Evolutionary conservation across 2,888 invertebrate species (phyloP).

Genomic region (Tiliacea aurago): DNA sequence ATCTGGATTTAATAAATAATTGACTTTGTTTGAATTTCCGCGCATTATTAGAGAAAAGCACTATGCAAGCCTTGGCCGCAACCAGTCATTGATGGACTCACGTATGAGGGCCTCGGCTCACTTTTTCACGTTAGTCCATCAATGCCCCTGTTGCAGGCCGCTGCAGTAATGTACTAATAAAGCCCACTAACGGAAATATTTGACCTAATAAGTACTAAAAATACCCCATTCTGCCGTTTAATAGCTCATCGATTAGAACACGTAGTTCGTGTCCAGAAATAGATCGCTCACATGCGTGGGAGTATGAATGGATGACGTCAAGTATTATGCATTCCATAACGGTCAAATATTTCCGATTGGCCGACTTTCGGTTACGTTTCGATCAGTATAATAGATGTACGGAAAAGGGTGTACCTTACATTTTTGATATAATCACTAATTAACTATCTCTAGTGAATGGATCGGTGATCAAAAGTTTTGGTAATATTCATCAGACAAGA

Average conservation of each 20-base stretch:
- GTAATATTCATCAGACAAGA: neutral
- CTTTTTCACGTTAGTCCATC: too few species aligned
- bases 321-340: conserved; percentile 38
- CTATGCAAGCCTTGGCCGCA: too few species aligned
- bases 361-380: neutral
- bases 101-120: too few species aligned
- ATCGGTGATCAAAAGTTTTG: neutral
- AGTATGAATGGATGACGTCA: conserved; percentile 45
- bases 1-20: too few species aligned
- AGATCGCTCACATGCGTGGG: conserved; percentile 36
- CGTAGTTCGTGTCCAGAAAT: conserved; percentile 29
- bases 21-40: too few species aligned
- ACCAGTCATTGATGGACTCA: too few species aligned
- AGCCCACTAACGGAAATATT: neutral
- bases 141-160: too few species aligned
- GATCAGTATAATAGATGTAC: neutral
- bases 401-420: neutral
- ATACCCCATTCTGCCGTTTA: neutral
- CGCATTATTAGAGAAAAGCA: too few species aligned
- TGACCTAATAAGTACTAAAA: neutral
- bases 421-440: neutral
- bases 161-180: too few species aligned
- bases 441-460: neutral
- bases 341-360: conserved; percentile 31
- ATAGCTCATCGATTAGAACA: conserved; percentile 4